Percentiles rank a stretch among this genome's conserved stretches.
phyloP scores from a whole-genome alignment of 2,113 vertebrate species.

The Gracilinanus agilis region DNA sequence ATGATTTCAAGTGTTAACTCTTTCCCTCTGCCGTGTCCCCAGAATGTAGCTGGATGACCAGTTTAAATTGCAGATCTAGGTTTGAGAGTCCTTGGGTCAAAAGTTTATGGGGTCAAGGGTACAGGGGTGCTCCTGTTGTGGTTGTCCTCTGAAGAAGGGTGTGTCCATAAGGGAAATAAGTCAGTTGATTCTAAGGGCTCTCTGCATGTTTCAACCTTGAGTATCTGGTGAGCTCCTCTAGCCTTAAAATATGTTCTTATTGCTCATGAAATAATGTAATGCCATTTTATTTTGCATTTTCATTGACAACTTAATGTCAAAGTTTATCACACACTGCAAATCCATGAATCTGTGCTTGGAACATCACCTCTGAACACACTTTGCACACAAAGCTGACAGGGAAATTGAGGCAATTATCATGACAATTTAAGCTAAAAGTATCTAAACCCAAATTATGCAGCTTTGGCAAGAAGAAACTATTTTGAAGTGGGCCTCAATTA shows the following conservation, averaged over 20 bases:
- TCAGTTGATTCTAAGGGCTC: slow-evolving; percentile 28
- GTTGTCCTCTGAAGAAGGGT: slow-evolving; percentile 65
- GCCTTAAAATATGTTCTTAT: not conserved
- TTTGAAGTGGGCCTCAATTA: not conserved
- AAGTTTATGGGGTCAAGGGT: slow-evolving; percentile 75
- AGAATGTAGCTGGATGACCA: slow-evolving; percentile 79
- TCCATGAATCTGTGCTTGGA: not conserved
- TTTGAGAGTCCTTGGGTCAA: slow-evolving; percentile 77
- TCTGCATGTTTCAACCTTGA: not conserved
- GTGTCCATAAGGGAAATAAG: slow-evolving; percentile 43
- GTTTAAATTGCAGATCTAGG: slow-evolving; percentile 70
- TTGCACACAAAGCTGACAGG: not conserved
- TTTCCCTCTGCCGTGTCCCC: slow-evolving; percentile 74
- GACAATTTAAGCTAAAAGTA: slow-evolving; percentile 22
- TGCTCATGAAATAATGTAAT: not conserved
- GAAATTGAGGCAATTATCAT: not conserved
- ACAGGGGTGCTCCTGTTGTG: slow-evolving; percentile 72
- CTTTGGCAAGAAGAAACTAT: slow-evolving; percentile 23
- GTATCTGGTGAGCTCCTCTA: not conserved
- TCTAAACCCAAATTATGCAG: not conserved
- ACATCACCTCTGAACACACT: not conserved
- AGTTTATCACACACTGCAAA: not conserved
- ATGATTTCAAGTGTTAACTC: slow-evolving; percentile 69
- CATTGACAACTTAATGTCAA: not conserved
- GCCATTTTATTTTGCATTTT: not conserved